Base-by-base conservation (phyloP, 2,797 vertebrate genomes). In the Ptychobarbus kaznakovi region DNA sequence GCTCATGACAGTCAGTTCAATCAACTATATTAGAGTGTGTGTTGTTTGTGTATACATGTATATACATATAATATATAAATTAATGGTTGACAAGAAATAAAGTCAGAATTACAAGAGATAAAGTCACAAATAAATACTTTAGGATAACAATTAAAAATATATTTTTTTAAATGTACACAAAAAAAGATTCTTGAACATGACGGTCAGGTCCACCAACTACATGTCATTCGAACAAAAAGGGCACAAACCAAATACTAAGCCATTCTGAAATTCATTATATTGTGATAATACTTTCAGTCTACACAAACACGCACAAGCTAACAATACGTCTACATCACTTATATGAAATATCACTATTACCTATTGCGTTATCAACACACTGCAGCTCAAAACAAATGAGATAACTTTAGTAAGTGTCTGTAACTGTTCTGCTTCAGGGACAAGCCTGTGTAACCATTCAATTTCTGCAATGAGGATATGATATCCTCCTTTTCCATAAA, bases 401-500 rank as follows among this genome's bases (percentile, higher is more conserved):
- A n/a, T 3, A 74, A 61, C 18, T 38, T 3, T 25, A 18, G 15
- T 32, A 77, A 42, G 38, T 22, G 46, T 63, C 81, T 70, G 6
- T 70, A 56, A 58, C 35, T 15, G 32, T 20, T 46, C 66, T 63
- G 32, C 51, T 82, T 61, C n/a, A 12, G 69, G 77, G 20, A 72
- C 69, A 13, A 42, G 49, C 7, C 56, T 69, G 63, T 75, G 32
- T 89, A 90, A 91, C 91, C 25, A 46, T 20, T 74, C 11, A 11
- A 35, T 66, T 22, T 74, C 32, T 65, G 12, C 73, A 73, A 73
- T 32, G 13, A 46, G 68, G 58, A 87, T 90, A 91, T 83, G 87
- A 91, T 91, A 89, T 90, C 81, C 84, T 88, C 87, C 13, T 85
- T 90, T 92, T 90, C 91, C 91, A 89, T 91, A 90, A 93, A 93